A percentile compares a stretch with the other conserved stretches of the same genome.
Conservation (phyloP, 2,888 invertebrate species). For the Tricholauxania praeusta region DNA sequence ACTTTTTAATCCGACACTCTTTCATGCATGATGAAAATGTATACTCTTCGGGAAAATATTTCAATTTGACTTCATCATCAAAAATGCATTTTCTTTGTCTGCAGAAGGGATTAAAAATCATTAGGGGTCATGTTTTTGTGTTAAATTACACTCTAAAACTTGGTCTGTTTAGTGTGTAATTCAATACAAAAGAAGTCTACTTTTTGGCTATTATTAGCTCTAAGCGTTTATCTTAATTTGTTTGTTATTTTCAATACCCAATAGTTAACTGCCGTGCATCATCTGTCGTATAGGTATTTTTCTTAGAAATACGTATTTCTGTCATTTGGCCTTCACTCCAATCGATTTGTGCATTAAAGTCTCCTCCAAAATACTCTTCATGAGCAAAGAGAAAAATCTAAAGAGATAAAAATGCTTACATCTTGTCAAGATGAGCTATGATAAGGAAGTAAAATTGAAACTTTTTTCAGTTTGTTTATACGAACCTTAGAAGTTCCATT, state of each 20-base stretch:
- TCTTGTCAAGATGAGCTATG: too few species aligned
- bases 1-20: constrained; percentile 74
- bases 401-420: not conserved
- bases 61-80: constrained; percentile 75
- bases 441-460: not conserved
- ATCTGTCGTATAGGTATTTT: constrained; percentile 82
- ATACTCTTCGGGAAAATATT: constrained; percentile 72
- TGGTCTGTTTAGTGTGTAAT: too few species aligned
- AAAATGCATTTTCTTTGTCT: constrained; percentile 81
- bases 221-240: not conserved
- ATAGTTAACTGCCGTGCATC: constrained; percentile 78
- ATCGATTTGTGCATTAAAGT: constrained; percentile 77
- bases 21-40: constrained; percentile 81
- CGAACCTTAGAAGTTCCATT: constrained; percentile 58
- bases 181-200: not conserved
- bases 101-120: constrained; percentile 18
- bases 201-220: too few species aligned
- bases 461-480: not conserved
- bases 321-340: constrained; percentile 72
- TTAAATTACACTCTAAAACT: too few species aligned
- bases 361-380: constrained; percentile 78
- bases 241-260: constrained; percentile 48
- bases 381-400: constrained; percentile 72
- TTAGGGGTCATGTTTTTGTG: too few species aligned
- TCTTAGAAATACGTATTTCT: constrained; percentile 73